Evolutionary conservation across 2,888 invertebrate genomes (phyloP), one percentile per base, ranked within the genome.

Genomic region (Trichopria drosophilae): DNA sequence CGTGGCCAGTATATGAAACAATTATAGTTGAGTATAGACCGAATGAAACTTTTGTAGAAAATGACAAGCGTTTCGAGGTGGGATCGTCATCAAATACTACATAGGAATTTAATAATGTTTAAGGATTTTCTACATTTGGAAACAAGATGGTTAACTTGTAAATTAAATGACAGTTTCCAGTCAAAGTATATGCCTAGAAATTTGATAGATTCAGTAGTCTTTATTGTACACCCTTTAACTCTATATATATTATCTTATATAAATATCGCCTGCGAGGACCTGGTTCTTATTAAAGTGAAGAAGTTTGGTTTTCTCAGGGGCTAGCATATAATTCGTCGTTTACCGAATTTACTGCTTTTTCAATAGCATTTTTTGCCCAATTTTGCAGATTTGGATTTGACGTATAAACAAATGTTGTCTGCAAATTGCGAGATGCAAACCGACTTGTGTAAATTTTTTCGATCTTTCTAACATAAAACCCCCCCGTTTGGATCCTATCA

Each of bases 391-490:
- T 22, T 23, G 16, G 15, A 37, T 37, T 37, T 37, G 5, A 37
- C 23, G 13, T 31, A 47, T 12, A 47, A 6, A 3, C 9, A 15
- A 13, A 47, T 47, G 20, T 47, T 39, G n/a, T 47, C 47, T 4
- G 47, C 47, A 31, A 47, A 47, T 29, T 47, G 39, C 3, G 39
- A 39, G 6, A 37, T 18, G 10, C 10, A 3, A 5, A 39, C n/a
- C 3, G 6, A 12, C 23, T 19, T 26, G 6, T 2, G 20, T n/a
- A 47, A 5, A n/a, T 32, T 18, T n/a, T 31, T 3, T 7, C 13
- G 2, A 47, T 39, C 10, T 23, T 13, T 4, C 15, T 15, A 31
- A 40, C 28, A 16, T 40, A 40, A 16, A 40, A 28, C 2, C n/a
- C n/a, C n/a, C n/a, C n/a, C n/a, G n/a, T n/a, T n/a, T n/a, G n/a